phyloP scores from a whole-genome alignment of 2,797 vertebrate genomes.

The Denticeps clupeoides region DNA sequence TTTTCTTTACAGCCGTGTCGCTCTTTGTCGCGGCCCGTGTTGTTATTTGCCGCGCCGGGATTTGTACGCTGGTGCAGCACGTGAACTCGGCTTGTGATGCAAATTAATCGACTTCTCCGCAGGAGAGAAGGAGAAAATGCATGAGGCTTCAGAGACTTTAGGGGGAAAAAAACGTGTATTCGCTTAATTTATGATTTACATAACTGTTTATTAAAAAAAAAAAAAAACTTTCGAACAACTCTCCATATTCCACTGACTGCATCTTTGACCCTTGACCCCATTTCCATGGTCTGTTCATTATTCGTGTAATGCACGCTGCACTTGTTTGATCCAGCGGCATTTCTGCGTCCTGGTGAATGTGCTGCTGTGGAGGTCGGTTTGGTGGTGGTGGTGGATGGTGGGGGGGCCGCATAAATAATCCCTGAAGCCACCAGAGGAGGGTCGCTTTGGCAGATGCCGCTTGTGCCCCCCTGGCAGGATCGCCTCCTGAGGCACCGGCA shows the following conservation, averaged over 20 bases:
- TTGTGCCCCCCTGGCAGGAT: conserved; percentile 26
- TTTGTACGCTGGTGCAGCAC: conserved; percentile 44
- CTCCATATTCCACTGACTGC: too few species aligned
- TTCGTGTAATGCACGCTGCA: too few species aligned
- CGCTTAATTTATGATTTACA: too few species aligned
- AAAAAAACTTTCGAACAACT: too few species aligned
- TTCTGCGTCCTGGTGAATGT: not conserved
- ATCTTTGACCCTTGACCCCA: not conserved
- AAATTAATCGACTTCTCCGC: conserved; percentile 49
- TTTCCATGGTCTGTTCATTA: too few species aligned
- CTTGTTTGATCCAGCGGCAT: too few species aligned
- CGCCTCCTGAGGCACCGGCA: conserved; percentile 38
- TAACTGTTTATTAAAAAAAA: too few species aligned
- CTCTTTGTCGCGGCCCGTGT: conserved; percentile 50
- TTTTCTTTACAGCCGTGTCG: conserved; percentile 51
- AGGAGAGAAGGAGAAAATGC: conserved; percentile 1
- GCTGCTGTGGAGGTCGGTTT: too few species aligned
- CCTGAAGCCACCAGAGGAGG: conserved; percentile 26
- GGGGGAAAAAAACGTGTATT: too few species aligned
- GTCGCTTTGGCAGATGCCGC: conserved; percentile 39
- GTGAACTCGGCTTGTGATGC: conserved; percentile 53
- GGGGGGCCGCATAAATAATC: conserved; percentile 30
- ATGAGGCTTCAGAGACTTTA: too few species aligned
- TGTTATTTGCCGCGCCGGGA: conserved; percentile 51
- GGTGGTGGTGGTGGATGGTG: not conserved